Base-by-base conservation (phyloP, 30 jellyfish, hydroid and myxozoan genomes). In the Hydractinia echinata region DNA sequence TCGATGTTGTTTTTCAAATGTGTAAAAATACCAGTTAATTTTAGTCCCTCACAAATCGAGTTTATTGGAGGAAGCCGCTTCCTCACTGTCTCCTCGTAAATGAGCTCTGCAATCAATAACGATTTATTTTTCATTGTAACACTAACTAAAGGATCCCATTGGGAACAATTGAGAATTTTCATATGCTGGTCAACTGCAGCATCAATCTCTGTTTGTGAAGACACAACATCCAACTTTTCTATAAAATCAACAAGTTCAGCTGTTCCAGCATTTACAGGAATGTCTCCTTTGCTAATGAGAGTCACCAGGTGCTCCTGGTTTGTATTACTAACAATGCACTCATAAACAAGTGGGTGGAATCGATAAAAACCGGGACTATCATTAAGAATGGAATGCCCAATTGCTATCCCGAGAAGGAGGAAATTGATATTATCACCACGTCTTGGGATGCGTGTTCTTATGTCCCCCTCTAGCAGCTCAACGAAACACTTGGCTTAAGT, bases 31-130 rank as follows among this genome's bases (percentile, higher is more conserved):
- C 73, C 10, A 15, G 10, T 50, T 50, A 62, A 50, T 62, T 62
- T 39, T 62, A 62, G 30, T 15, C 73, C 73, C 30, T 62, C 73
- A 15, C 30, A 50, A 15, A 62, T 62, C 30, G 73, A 62, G 50
- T 62, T 62, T 39, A 62, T 62, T 50, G 16, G 73, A 62, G 50
- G 16, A 15, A 39, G 73, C 73, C 73, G 73, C 30, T 62, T 62
- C 73, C 16, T 50, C 16, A 62, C 73, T 15, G 30, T 39, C 30
- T 62, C 73, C 16, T 62, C 73, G 30, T 15, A 62, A 39, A 62
- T 62, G 50, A 62, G 73, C 73, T 62, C 73, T 62, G 50, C 73
- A 15, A 62, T 62, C 30, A 62, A 62, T 62, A 62, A 50, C 50
- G 16, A 62, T 62, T 10, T 5, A 10, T 62, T 62, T 5, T 39